These are phyloP conservation scores for Noctuana brunneofusca DNA, from an alignment of 2,888 invertebrate species.

Conservation along the genomic window DNA sequence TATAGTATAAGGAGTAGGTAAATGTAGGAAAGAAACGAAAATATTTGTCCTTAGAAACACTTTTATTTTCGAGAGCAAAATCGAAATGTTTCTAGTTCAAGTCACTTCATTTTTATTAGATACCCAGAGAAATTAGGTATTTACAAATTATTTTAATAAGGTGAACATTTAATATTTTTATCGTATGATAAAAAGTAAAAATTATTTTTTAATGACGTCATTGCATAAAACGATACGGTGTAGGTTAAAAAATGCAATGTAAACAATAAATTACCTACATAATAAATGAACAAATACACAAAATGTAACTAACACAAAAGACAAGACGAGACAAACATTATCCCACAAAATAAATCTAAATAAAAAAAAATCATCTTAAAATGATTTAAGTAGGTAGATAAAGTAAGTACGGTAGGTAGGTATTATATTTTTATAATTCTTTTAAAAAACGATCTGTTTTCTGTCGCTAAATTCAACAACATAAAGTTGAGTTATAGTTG, in stretches of 20 bases:
- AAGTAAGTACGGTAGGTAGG: conserved; percentile 14
- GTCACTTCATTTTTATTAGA: conserved; percentile 80
- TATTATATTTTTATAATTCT: too few species aligned
- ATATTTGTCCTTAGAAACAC: conserved; percentile 24
- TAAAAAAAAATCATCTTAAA: conserved; percentile 12
- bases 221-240: conserved; percentile 11
- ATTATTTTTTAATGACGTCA: conserved; percentile 27
- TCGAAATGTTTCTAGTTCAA: conserved; percentile 50
- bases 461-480: neutral
- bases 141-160: too few species aligned
- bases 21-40: conserved; percentile 1
- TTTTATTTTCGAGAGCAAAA: conserved; percentile 63
- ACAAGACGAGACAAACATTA: conserved; percentile 36
- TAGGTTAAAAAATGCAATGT: conserved; percentile 16
- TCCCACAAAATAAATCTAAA: conserved; percentile 35
- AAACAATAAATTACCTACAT: conserved; percentile 25
- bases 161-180: too few species aligned
- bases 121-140: conserved; percentile 35
- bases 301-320: conserved; percentile 36
- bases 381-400: conserved; percentile 11
- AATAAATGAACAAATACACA: conserved; percentile 35
- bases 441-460: too few species aligned
- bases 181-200: conserved; percentile 32
- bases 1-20: neutral
- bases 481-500: neutral